phyloP scores from a whole-genome alignment of 2,888 invertebrate species.

The Molorchus minor region DNA sequence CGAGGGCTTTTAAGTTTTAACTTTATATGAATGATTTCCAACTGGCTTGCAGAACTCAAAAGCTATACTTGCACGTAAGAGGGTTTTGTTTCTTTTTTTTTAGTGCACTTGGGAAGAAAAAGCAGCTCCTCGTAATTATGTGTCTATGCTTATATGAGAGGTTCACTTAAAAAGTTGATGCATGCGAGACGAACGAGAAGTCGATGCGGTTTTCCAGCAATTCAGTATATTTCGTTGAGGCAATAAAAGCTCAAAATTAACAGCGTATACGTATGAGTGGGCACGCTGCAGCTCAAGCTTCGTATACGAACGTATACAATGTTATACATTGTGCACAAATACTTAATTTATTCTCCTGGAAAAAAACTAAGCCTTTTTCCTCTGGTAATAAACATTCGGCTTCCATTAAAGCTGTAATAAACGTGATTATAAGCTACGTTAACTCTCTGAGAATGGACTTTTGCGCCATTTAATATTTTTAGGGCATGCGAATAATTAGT shows the following conservation, averaged over 20 bases:
- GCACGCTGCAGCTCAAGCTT: conserved; percentile 21
- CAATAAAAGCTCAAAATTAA: conserved; percentile 40
- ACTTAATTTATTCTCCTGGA: conserved; percentile 12
- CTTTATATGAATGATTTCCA: too few species aligned
- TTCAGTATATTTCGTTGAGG: conserved; percentile 35
- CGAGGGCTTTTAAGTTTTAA: too few species aligned
- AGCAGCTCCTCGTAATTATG: conserved; percentile 9
- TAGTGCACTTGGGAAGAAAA: too few species aligned
- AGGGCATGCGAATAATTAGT: too few species aligned
- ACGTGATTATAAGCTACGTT: conserved; percentile 6
- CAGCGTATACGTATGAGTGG: conserved; percentile 32
- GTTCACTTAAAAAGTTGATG: conserved; percentile 24
- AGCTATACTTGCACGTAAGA: too few species aligned
- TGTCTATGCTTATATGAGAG: conserved; percentile 9
- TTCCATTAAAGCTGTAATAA: conserved; percentile 1
- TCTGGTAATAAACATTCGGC: conserved; percentile 4
- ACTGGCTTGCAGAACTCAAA: too few species aligned
- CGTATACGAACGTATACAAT: conserved; percentile 18
- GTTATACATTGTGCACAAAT: conserved; percentile 29
- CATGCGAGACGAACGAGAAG: conserved; percentile 32
- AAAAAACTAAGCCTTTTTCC: conserved; percentile 8
- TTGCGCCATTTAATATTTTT: too few species aligned
- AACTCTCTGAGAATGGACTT: too few species aligned
- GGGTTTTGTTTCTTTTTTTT: too few species aligned
- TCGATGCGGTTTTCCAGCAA: conserved; percentile 34